phyloP scores from a whole-genome alignment of 2,113 vertebrate species.

The Psophia crepitans region DNA sequence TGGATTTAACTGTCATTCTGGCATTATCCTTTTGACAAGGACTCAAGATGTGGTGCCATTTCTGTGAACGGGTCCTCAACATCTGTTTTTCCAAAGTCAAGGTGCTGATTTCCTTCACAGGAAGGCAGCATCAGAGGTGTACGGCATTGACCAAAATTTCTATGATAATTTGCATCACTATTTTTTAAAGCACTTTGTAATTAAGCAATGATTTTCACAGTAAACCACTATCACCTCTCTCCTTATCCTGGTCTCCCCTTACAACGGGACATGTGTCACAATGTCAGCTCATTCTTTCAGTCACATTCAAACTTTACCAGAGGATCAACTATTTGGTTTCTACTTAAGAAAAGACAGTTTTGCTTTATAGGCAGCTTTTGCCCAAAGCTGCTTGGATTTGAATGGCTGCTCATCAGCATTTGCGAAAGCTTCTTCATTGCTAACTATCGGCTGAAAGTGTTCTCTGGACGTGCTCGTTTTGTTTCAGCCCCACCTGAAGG shows the following conservation, averaged over 20 bases:
- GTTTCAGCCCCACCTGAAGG: neutral
- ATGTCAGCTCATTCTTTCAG: neutral
- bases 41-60: accelerated
- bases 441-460: neutral
- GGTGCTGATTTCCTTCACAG: neutral
- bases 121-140: neutral
- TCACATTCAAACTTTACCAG: neutral
- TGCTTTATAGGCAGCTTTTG: neutral
- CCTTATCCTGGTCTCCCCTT: neutral
- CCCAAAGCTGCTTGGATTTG: neutral
- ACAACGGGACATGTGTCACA: neutral
- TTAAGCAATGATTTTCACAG: neutral
- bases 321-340: neutral
- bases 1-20: neutral
- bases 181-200: neutral
- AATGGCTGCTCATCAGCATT: neutral
- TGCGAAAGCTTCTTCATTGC: neutral
- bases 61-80: accelerated
- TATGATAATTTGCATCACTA: neutral
- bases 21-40: neutral
- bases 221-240: neutral
- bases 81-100: neutral
- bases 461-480: neutral
- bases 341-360: neutral
- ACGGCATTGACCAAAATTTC: neutral